Evolutionary conservation across 2,797 vertebrate genomes (phyloP).

Genomic region (Phataginus tricuspis): DNA sequence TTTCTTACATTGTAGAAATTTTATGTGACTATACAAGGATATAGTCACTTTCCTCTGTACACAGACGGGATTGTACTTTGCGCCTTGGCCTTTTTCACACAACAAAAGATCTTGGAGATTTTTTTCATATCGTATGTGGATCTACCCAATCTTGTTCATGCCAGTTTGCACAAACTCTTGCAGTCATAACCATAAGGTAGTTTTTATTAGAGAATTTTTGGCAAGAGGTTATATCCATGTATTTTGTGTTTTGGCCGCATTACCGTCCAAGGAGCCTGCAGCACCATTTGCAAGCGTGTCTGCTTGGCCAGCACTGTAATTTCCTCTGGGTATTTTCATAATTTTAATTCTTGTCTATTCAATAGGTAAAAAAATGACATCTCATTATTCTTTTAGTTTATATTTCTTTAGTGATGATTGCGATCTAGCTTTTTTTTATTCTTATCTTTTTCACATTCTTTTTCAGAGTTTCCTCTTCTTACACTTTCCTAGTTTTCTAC

Average conservation of each 20-base stretch:
- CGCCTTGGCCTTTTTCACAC: not conserved
- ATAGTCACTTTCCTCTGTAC: not conserved
- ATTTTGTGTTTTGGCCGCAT: not conserved
- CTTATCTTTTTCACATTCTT: not conserved
- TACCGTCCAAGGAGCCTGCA: not conserved
- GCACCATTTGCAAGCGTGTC: not conserved
- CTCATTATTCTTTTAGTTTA: not conserved
- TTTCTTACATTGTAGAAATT: not conserved
- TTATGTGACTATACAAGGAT: not conserved
- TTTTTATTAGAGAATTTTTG: not conserved
- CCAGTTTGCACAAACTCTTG: not conserved
- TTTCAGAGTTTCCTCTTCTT: not conserved
- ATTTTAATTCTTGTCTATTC: not conserved
- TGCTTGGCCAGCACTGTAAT: not conserved
- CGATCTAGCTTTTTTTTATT: not conserved
- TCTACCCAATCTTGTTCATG: not conserved
- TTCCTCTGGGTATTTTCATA: not conserved
- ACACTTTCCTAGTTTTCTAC: not conserved
- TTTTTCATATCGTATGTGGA: not conserved
- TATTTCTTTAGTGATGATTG: not conserved
- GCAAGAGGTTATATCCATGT: not conserved
- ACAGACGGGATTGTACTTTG: not conserved
- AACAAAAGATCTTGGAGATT: not conserved
- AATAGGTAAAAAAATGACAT: not conserved
- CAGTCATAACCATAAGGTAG: not conserved